Conservation (phyloP, 2,113 vertebrate species). For the Chaenogobius annularis region DNA sequence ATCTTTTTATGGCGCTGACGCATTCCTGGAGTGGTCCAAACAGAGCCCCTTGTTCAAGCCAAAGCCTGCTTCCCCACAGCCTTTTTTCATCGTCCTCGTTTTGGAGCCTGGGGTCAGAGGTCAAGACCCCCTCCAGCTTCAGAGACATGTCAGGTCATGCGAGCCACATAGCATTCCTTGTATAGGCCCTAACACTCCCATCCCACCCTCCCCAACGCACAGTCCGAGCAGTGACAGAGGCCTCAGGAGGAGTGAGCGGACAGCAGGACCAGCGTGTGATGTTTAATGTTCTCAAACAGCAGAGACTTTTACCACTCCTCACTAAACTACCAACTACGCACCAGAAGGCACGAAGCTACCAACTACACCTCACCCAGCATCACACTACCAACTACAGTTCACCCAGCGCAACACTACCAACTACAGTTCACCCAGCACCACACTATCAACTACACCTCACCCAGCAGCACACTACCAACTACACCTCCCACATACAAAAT, state of each 20-base stretch:
- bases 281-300: constrained; percentile 36
- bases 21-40: constrained; percentile 78
- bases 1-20: constrained; percentile 79
- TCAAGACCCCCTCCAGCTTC: constrained; percentile 80
- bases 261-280: constrained; percentile 43
- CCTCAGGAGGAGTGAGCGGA: constrained; percentile 64
- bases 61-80: constrained; percentile 70
- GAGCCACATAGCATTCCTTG: constrained; percentile 80
- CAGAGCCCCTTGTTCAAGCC: constrained; percentile 81
- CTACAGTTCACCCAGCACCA: not conserved
- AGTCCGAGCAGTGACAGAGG: constrained; percentile 49
- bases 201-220: constrained; percentile 18
- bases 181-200: constrained; percentile 58
- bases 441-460: too few relatives aligned
- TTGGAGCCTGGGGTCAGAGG: constrained; percentile 78
- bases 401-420: too few relatives aligned
- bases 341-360: too few relatives aligned
- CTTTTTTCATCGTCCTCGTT: constrained; percentile 81
- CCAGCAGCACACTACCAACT: too few relatives aligned
- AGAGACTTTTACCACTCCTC: not conserved
- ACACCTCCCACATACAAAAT: not conserved
- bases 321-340: too few relatives aligned
- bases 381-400: too few relatives aligned
- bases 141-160: constrained; percentile 82
- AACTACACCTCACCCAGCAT: too few relatives aligned